These are phyloP conservation scores for Scaptomyza hsui DNA, from an alignment of 1,140 invertebrate genomes.

Conservation along the genomic window DNA sequence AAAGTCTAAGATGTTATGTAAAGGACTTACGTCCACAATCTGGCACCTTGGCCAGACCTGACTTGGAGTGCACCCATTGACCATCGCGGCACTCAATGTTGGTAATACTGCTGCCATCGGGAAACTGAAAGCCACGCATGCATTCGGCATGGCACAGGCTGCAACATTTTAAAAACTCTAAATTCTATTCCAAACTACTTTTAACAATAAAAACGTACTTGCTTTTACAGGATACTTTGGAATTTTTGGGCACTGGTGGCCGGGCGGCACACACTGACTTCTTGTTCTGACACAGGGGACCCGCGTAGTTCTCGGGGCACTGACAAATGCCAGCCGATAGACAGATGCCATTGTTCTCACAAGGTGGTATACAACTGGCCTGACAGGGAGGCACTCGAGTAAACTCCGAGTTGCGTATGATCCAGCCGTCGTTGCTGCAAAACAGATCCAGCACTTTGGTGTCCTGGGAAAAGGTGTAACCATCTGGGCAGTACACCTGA, in stretches of 20 bases:
- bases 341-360: conserved; percentile 92
- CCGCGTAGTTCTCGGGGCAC: conserved; percentile 89
- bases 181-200: no score
- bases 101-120: conserved; percentile 86
- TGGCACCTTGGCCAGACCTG: conserved; percentile 85
- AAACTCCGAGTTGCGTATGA: conserved; percentile 85
- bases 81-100: conserved; percentile 87
- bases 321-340: conserved; percentile 88
- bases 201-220: conserved; percentile 85
- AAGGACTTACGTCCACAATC: conserved; percentile 86
- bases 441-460: conserved; percentile 84
- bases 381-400: conserved; percentile 86
- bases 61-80: conserved; percentile 85
- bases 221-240: conserved; percentile 86
- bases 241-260: conserved; percentile 88
- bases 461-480: conserved; percentile 87
- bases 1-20: not conserved
- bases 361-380: conserved; percentile 89
- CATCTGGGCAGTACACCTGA: conserved; percentile 85
- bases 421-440: conserved; percentile 86
- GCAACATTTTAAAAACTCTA: not conserved
- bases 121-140: conserved; percentile 86
- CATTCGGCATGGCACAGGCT: conserved; percentile 86
- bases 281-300: conserved; percentile 90
- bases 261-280: conserved; percentile 88